Base-by-base conservation (phyloP, 2,113 vertebrate species). In the Todiramphus chloris region DNA sequence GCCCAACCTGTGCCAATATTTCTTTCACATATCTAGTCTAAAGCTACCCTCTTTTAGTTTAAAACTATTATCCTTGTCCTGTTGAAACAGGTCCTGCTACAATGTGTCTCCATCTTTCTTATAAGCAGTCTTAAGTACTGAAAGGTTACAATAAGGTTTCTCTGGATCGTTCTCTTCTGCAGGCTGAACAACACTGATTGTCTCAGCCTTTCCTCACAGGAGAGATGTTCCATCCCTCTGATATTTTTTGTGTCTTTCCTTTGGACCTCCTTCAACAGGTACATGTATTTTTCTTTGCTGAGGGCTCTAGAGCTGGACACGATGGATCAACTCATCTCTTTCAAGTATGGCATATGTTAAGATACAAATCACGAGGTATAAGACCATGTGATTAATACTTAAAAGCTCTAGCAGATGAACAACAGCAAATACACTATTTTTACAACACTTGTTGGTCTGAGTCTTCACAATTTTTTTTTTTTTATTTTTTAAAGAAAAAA, bases 1-100 rank as follows among this genome's bases (percentile, higher is more conserved):
- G 8, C 16, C 7, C 1, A 51, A 62, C 30, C 0, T 10, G 4
- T 31, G 24, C 9, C 5, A 8, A 2, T 58, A 18, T 41, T 83
- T 31, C 16, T 15, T 81, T 6, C 18, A 75, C n/a, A 5, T 18
- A 50, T 10, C 14, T 64, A 11, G 3, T 43, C 19, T 48, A 6
- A 53, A 70, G 30, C 39, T 70, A 46, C 2, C 1, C 3, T 75
- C 18, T 37, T 41, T 48, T 18, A 43, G 4, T 62, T 56, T 24
- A 37, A 53, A 87, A 13, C 3, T 2, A 56, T n/a, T n/a, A 48
- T 2, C 13, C 13, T 51, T 70, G 4, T n/a, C n/a, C 41, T 28
- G 4, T 16, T 12, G 2, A 8, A 35, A n/a, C 4, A 72, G 10
- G 13, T 4, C 17, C 23, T 67, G 10, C 6, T 64, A 74, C 43